Conservation (phyloP, 1,140 invertebrate genomes). For the Ostrea edulis region DNA sequence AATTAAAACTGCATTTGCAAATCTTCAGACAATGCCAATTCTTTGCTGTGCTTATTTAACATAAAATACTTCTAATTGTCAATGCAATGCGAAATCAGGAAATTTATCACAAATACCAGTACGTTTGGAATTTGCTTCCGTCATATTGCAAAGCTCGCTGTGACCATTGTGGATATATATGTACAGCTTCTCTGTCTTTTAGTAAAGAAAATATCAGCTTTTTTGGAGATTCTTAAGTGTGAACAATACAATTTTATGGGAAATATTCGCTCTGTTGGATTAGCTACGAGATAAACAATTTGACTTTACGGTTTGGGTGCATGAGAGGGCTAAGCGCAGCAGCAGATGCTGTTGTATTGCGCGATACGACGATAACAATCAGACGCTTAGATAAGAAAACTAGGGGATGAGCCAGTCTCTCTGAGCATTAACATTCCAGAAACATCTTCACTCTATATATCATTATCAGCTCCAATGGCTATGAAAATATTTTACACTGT, state of each 20-base stretch:
- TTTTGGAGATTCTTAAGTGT: constrained; percentile 8
- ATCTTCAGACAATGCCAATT: constrained; percentile 6
- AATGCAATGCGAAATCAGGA: background rate
- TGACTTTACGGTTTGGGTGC: background rate
- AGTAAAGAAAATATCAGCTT: background rate
- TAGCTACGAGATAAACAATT: constrained; percentile 4
- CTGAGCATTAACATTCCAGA: constrained; percentile 12
- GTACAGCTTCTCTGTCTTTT: background rate
- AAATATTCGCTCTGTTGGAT: constrained; percentile 4
- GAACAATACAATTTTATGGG: constrained; percentile 10
- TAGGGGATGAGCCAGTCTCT: background rate
- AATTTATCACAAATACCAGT: background rate
- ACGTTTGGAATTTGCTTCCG: constrained; percentile 20
- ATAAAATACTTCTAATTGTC: background rate
- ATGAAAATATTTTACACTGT: background rate
- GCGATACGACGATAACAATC: constrained; percentile 12
- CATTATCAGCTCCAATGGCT: constrained; percentile 28
- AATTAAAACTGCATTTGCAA: constrained; percentile 22
- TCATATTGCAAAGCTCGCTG: background rate
- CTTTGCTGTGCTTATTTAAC: background rate
- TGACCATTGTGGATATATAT: background rate
- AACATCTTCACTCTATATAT: background rate
- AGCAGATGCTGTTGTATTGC: constrained; percentile 36
- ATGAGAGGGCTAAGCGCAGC: background rate
- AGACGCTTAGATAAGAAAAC: constrained; percentile 4